phyloP scores from a whole-genome alignment of 2,888 invertebrate genomes.

The Artemia sinica region DNA sequence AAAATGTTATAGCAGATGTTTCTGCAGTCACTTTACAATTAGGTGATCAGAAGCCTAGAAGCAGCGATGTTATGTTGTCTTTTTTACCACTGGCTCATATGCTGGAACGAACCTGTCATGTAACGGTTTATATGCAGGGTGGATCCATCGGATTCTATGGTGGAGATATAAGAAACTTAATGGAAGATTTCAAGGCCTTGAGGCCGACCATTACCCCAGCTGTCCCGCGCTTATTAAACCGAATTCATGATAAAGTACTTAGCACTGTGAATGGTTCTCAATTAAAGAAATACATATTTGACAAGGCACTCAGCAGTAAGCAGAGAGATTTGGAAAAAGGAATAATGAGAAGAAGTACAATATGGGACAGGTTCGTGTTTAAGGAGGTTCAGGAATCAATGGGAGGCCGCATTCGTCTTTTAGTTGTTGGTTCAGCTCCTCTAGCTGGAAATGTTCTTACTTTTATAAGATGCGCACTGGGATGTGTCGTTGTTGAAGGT shows the following conservation, averaged over 20 bases:
- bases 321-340: conserved; percentile 71
- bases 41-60: conserved; percentile 63
- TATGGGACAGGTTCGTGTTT: conserved; percentile 86
- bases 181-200: conserved; percentile 70
- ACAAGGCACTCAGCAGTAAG: conserved; percentile 72
- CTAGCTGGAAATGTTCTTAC: conserved; percentile 80
- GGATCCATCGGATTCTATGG: conserved; percentile 88
- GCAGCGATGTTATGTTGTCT: conserved; percentile 70
- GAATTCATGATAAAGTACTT: conserved; percentile 77
- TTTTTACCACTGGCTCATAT: conserved; percentile 94
- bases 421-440: conserved; percentile 90
- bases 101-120: conserved; percentile 83
- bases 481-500: conserved; percentile 77
- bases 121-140: conserved; percentile 38
- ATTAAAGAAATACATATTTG: conserved; percentile 61
- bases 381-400: conserved; percentile 77
- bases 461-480: conserved; percentile 79
- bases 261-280: conserved; percentile 49
- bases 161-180: conserved; percentile 71
- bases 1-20: conserved; percentile 76
- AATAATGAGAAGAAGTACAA: conserved; percentile 64
- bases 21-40: conserved; percentile 69
- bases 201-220: conserved; percentile 87
- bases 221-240: conserved; percentile 80
- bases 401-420: conserved; percentile 73